Base-by-base conservation (phyloP, 2,888 invertebrate species). In the Morpho helenor region DNA sequence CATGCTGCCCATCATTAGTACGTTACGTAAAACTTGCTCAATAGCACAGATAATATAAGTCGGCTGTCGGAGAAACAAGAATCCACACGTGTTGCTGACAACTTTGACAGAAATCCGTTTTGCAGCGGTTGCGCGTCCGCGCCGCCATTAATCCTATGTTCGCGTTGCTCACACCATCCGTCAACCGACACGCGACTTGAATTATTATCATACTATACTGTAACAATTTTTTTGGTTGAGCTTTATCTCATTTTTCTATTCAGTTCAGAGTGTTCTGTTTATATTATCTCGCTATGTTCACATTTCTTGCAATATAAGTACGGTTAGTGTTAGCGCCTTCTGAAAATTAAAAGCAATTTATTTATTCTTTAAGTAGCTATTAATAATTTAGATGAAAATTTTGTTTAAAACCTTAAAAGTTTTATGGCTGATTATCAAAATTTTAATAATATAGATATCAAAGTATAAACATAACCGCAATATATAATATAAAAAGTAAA, bases 101-200 rank as follows among this genome's bases (percentile, higher is more conserved):
- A 74, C 65, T 75, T 73, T 73, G 76, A 76, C 77, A 77, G 75
- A 73, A 77, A 79, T 79, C 76, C 73, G 73, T 72, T 79, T 65
- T 69, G 69, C 49, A 49, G 59, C 58, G 59, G 62, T 47, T 48
- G 68, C 66, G 66, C 66, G 65, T 60, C 60, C 61, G 58, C 64
- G 62, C 63, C 57, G 63, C 66, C 68, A 71, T 73, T 73, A 71
- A 71, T 74, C 71, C 69, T 64, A 57, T 64, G 64, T 67, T 67
- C 68, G 63, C 66, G 64, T 62, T 61, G 67, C 66, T 63, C 64
- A 65, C 63, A 65, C 69, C 69, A 69, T 76, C 74, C 74, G 73
- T 78, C 77, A 80, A 73, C 75, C 56, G 72, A 67, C 79, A 77
- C 74, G 79, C 77, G 74, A 79, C 69, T 73, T 56, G 66, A 65